Conservation (phyloP, 2,113 vertebrate genomes). For the Pluvianellus socialis region DNA sequence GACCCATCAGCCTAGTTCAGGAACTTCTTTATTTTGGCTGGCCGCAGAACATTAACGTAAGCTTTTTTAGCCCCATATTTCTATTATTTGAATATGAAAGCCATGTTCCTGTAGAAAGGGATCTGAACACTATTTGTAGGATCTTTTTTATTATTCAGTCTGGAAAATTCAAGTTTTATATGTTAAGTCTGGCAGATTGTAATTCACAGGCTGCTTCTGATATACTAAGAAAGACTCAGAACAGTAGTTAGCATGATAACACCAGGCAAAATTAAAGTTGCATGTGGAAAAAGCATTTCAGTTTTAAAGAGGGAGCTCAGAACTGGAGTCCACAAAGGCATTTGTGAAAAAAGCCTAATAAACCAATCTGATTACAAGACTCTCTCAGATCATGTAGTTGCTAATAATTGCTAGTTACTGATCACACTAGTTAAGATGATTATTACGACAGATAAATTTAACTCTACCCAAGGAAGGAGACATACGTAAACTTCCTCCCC, state of each 20-base stretch:
- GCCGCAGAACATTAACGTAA: not conserved
- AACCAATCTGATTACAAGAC: not conserved
- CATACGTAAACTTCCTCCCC: rapidly evolving
- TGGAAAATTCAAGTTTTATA: not conserved
- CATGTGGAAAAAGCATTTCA: not conserved
- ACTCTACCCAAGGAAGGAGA: not conserved
- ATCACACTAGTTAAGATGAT: not conserved
- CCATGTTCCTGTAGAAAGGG: not conserved
- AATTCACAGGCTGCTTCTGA: not conserved
- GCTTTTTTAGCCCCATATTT: not conserved
- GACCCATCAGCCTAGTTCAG: not conserved
- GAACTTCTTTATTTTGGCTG: not conserved
- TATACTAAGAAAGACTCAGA: not conserved
- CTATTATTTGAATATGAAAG: not conserved
- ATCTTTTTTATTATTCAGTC: not conserved
- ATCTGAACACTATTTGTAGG: not conserved
- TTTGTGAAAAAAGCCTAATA: not conserved
- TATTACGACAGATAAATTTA: not conserved
- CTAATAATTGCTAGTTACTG: not conserved
- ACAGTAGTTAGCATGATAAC: not conserved
- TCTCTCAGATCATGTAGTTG: not conserved
- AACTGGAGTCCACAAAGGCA: rapidly evolving
- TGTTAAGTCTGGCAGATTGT: not conserved
- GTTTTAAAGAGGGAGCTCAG: not conserved
- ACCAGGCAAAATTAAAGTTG: not conserved